phyloP scores from a whole-genome alignment of 2,888 invertebrate genomes.

The Erebia aethiops region DNA sequence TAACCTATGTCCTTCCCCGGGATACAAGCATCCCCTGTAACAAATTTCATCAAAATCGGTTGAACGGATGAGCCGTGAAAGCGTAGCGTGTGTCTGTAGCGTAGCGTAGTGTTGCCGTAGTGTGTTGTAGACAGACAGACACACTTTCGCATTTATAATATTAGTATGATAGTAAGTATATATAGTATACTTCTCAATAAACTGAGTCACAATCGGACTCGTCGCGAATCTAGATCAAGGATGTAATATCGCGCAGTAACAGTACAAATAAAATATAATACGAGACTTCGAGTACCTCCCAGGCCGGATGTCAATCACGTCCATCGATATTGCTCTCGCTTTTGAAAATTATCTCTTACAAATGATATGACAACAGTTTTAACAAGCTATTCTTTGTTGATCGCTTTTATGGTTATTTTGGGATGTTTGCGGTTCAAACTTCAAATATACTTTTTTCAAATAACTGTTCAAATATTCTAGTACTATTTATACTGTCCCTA shows the following conservation, averaged over 20 bases:
- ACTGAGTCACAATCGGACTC: conserved; percentile 28
- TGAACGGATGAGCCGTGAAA: too few species aligned
- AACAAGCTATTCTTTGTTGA: neutral
- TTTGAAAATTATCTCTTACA: conserved; percentile 18
- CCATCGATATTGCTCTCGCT: conserved; percentile 13
- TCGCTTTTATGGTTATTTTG: neutral
- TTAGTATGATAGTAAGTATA: too few species aligned
- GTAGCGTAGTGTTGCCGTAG: too few species aligned
- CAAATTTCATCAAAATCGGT: too few species aligned
- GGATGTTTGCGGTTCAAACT: neutral
- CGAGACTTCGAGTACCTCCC: neutral
- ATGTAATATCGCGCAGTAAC: conserved; percentile 14
- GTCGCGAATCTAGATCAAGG: conserved; percentile 41
- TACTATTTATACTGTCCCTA: too few species aligned
- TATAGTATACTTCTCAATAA: conserved; percentile 26
- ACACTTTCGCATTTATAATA: too few species aligned
- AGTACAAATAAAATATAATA: neutral
- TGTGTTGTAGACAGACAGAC: too few species aligned
- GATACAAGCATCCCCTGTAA: too few species aligned
- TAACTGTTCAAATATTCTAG: too few species aligned
- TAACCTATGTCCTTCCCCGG: too few species aligned
- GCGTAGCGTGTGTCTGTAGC: too few species aligned
- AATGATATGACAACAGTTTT: neutral
- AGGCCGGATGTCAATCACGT: conserved; percentile 17
- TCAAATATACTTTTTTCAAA: too few species aligned